A percentile compares a stretch with the other conserved stretches of the same genome.
Evolutionary conservation across 1,140 invertebrate species (phyloP).

Genomic region (Musca domestica): DNA sequence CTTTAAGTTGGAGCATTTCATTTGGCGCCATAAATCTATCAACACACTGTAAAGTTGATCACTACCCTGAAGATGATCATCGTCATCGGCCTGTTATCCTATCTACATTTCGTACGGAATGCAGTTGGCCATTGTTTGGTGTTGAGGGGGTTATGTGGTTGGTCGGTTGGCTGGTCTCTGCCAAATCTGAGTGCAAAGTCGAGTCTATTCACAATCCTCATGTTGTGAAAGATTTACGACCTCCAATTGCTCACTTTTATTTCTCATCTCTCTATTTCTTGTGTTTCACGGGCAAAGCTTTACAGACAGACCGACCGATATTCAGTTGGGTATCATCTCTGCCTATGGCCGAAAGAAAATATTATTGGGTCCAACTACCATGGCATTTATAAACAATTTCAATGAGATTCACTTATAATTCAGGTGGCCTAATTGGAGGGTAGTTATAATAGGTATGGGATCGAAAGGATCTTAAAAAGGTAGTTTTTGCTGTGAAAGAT

Average conservation of each 20-base stretch:
- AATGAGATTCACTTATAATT: neutral
- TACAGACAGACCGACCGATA: neutral
- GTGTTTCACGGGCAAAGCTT: neutral
- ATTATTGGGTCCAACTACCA: neutral
- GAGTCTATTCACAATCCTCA: constrained; percentile 11
- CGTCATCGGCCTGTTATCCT: neutral
- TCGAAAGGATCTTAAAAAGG: no score
- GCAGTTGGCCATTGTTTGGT: neutral
- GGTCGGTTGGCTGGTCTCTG: neutral
- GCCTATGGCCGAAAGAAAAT: neutral
- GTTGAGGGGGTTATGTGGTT: neutral
- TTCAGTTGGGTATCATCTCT: neutral
- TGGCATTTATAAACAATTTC: constrained; percentile 2
- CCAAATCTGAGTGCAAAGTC: neutral
- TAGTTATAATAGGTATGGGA: no score
- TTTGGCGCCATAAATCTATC: constrained; percentile 55
- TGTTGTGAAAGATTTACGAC: constrained; percentile 20
- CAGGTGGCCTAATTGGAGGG: no score
- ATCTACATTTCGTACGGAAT: neutral
- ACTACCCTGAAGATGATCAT: constrained; percentile 12
- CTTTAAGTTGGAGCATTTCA: constrained; percentile 38
- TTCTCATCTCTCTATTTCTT: neutral
- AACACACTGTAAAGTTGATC: constrained; percentile 27
- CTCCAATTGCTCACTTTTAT: constrained; percentile 2
- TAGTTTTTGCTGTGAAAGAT: no score